phyloP scores from a whole-genome alignment of 1,140 invertebrate genomes.

The Campoletis sonorensis region DNA sequence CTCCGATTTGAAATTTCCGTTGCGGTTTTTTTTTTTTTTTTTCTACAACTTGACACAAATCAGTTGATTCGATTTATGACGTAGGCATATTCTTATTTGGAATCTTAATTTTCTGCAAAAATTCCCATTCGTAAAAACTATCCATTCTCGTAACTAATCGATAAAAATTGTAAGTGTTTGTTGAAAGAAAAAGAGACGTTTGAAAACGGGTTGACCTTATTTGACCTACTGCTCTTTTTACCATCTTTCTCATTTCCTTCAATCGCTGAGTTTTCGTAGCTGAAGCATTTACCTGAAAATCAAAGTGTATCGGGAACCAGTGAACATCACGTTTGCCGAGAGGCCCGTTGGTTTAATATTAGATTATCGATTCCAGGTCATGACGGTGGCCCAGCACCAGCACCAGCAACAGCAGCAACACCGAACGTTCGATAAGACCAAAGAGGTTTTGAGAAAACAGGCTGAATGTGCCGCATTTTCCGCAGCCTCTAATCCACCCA shows the following conservation, averaged over 20 bases:
- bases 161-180: no score
- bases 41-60: no score
- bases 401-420: slow-evolving; percentile 58
- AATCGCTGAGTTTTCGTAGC: background rate
- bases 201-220: no score
- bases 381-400: slow-evolving; percentile 56
- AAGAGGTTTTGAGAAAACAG: slow-evolving; percentile 71
- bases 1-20: no score
- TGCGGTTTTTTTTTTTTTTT: no score
- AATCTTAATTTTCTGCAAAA: no score
- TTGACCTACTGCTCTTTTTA: slow-evolving; percentile 2
- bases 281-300: slow-evolving; percentile 36
- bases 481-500: slow-evolving; percentile 48
- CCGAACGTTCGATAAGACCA: slow-evolving; percentile 71
- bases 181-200: no score
- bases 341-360: slow-evolving; percentile 54
- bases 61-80: no score
- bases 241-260: background rate
- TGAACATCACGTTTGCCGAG: slow-evolving; percentile 45
- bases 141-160: no score
- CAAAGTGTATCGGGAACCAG: slow-evolving; percentile 37
- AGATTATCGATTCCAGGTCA: slow-evolving; percentile 65
- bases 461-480: slow-evolving; percentile 66
- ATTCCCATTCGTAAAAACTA: no score
- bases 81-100: no score